Evolutionary conservation across 2,888 invertebrate species (phyloP).

Genomic region (Chymomyza procnemis): DNA sequence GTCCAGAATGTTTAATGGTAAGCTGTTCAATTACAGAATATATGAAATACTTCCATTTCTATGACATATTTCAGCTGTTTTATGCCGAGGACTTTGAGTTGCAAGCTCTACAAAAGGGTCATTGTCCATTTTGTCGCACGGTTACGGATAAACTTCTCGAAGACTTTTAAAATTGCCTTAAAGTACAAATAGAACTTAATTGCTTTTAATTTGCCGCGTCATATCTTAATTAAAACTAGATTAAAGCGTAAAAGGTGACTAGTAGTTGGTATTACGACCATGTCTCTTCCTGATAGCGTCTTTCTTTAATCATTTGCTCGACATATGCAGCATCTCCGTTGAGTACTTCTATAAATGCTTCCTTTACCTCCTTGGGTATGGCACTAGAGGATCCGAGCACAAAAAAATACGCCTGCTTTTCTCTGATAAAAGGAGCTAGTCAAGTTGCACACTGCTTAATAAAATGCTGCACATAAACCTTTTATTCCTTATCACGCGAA

Average conservation of each 20-base stretch:
- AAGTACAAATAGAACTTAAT: constrained; percentile 18
- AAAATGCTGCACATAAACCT: constrained; percentile 95
- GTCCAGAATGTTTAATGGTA: constrained; percentile 93
- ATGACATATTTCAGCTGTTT: constrained; percentile 85
- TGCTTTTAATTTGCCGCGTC: constrained; percentile 8
- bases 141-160: constrained; percentile 74
- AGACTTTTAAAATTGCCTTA: constrained; percentile 49
- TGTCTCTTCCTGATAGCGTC: constrained; percentile 88
- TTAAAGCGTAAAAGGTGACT: neutral
- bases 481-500: constrained; percentile 91
- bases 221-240: neutral
- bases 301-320: constrained; percentile 81
- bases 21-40: constrained; percentile 33
- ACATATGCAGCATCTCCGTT: constrained; percentile 81
- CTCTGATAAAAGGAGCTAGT: constrained; percentile 83
- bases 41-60: constrained; percentile 23
- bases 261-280: constrained; percentile 80
- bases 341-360: constrained; percentile 83
- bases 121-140: constrained; percentile 85
- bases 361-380: constrained; percentile 94
- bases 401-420: constrained; percentile 84
- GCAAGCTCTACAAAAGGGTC: constrained; percentile 92
- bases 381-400: constrained; percentile 96
- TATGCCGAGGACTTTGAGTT: constrained; percentile 98
- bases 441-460: constrained; percentile 82